These are phyloP conservation scores for Helicoverpa assulta DNA, from an alignment of 2,888 invertebrate species.

Conservation along the genomic window DNA sequence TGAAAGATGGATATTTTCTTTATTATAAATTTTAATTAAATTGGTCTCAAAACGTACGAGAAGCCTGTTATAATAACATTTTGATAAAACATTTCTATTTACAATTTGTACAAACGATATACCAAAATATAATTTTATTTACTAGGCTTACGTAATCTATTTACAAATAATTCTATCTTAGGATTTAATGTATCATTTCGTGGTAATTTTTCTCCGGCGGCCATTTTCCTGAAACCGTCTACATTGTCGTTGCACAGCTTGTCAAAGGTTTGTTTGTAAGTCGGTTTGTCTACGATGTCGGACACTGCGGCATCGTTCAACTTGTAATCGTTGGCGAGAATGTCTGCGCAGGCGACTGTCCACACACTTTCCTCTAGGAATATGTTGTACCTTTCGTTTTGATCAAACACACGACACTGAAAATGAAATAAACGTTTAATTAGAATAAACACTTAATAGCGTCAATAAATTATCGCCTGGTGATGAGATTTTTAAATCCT, in stretches of 20 bases:
- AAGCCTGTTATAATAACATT: too few species aligned
- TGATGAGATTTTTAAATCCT: too few species aligned
- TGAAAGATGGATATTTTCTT: too few species aligned
- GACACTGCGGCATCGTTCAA: conserved; percentile 1
- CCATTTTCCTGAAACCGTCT: conserved; percentile 62
- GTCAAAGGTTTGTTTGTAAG: conserved; percentile 64
- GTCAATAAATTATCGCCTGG: too few species aligned
- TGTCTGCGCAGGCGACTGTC: conserved; percentile 74
- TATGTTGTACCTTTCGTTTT: conserved; percentile 91
- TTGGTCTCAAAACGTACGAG: too few species aligned
- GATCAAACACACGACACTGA: conserved; percentile 91
- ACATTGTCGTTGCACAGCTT: conserved; percentile 73
- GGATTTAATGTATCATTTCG: conserved; percentile 66
- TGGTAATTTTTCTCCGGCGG: conserved; percentile 36
- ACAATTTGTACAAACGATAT: background rate
- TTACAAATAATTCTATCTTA: conserved; percentile 72
- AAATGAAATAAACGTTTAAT: conserved; percentile 4
- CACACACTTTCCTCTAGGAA: conserved; percentile 89
- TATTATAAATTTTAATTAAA: too few species aligned
- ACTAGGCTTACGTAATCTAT: conserved; percentile 49
- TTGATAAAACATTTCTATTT: too few species aligned
- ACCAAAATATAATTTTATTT: conserved; percentile 4
- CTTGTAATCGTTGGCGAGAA: conserved; percentile 51
- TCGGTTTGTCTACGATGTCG: conserved; percentile 43
- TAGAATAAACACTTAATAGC: too few species aligned